Evolutionary conservation across 2,888 invertebrate genomes (phyloP), one percentile per base, ranked within the genome.

Genomic region (Euplexia lucipara): DNA sequence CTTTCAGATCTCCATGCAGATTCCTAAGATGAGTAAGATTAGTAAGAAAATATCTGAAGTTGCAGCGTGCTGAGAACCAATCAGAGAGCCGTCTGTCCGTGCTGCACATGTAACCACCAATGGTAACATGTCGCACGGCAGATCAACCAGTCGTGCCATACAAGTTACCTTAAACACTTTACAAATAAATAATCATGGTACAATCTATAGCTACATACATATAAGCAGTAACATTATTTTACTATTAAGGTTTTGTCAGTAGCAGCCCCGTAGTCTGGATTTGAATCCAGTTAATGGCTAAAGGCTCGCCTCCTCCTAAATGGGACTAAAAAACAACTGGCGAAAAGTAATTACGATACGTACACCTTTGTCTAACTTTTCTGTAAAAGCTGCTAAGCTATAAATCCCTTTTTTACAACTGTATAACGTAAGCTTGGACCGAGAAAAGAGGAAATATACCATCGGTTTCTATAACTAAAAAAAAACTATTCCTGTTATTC

Each of bases 31-130:
- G 26, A 26, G 26, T 26, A 26, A 26, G 26, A 83, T 76, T 70
- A 88, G 90, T 85, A 91, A 91, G 86, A 91, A 90, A 76, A 52
- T 67, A 20, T 61, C 65, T 7, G 89, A 92, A 62, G 87, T 92
- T 0, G 78, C 90, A 10, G 91, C 90, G 8, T 90, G 86, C 83
- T 93, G 91, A 87, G 61, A 66, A 54, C 39, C 44, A 62, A 72
- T 37, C 59, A 71, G 47, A 59, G 6, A 44, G n/a, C 42, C 22
- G 10, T 44, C 54, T 51, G 22, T 54, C 63, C 30, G 71, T 73
- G 75, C 63, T 54, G 34, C 32, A 52, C 20, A 67, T 49, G 58
- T 9, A 30, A 20, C 53, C 44, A 49, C 47, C 32, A 34, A 47
- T 44, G 16, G 20, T 16, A 41, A 26, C 39, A 30, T 16, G 20